phyloP scores from a whole-genome alignment of 2,888 invertebrate genomes.

The Stenoptilia bipunctidactyla region DNA sequence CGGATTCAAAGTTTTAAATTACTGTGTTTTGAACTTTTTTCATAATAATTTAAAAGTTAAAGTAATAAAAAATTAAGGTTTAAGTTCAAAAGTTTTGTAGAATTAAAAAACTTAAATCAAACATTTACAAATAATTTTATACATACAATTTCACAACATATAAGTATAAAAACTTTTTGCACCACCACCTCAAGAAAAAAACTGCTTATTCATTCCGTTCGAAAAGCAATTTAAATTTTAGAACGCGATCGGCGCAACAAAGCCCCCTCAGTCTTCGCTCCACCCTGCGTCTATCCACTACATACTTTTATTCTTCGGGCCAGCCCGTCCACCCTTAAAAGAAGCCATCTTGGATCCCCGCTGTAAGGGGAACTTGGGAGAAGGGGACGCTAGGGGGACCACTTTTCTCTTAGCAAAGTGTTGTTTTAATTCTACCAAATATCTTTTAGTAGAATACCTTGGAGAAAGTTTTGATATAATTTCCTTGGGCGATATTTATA shows the following conservation, averaged over 20 bases:
- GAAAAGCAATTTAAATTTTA: constrained; percentile 49
- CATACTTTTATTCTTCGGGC: constrained; percentile 68
- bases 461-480: constrained; percentile 64
- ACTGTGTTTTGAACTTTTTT: too few relatives aligned
- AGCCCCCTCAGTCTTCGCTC: constrained; percentile 31
- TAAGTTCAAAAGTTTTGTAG: too few relatives aligned
- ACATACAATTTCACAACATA: too few relatives aligned
- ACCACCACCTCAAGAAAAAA: constrained; percentile 15
- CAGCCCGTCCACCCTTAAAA: constrained; percentile 68
- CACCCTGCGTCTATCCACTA: constrained; percentile 39
- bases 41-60: too few relatives aligned
- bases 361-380: constrained; percentile 30
- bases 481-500: constrained; percentile 58
- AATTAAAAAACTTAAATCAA: too few relatives aligned
- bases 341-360: constrained; percentile 69
- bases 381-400: constrained; percentile 38
- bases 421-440: constrained; percentile 70
- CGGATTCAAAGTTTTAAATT: too few relatives aligned
- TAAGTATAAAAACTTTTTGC: too few relatives aligned
- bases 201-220: constrained; percentile 34
- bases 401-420: constrained; percentile 64
- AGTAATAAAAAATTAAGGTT: too few relatives aligned
- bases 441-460: constrained; percentile 68
- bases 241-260: constrained; percentile 51
- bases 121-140: too few relatives aligned